phyloP scores from a whole-genome alignment of 2,797 vertebrate genomes.

The Morelia viridis region DNA sequence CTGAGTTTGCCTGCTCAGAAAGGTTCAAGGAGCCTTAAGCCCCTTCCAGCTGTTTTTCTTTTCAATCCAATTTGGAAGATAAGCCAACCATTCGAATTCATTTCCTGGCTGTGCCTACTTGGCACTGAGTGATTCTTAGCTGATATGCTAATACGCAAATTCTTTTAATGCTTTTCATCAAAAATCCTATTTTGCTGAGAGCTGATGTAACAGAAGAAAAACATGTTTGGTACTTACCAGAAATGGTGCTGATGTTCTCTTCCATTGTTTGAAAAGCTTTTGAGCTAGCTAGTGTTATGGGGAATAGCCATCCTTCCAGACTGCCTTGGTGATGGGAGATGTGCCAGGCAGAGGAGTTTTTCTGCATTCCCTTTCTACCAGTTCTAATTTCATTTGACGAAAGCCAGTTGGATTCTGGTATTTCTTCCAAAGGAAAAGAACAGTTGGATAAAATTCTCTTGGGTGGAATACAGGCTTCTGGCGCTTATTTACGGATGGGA shows the following conservation, averaged over 20 bases:
- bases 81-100: conserved; percentile 28
- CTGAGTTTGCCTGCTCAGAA: conserved; percentile 16
- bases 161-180: neutral
- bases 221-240: neutral
- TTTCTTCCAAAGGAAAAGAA: neutral
- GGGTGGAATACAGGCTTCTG: neutral
- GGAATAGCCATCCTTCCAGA: neutral
- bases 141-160: conserved; percentile 35
- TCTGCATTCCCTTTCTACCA: neutral
- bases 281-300: neutral
- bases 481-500: neutral
- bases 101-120: conserved; percentile 37
- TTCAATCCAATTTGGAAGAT: conserved; percentile 57
- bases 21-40: conserved; percentile 63
- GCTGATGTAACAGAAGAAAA: accelerated
- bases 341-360: neutral
- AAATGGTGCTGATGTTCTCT: neutral
- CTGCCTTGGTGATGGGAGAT: neutral
- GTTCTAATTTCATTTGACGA: neutral
- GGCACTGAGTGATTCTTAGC: conserved; percentile 8
- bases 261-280: neutral
- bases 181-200: neutral
- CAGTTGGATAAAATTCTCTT: neutral
- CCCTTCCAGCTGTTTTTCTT: conserved; percentile 58
- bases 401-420: neutral